These are phyloP conservation scores for Xylocampa areola DNA, from an alignment of 2,888 invertebrate species.

Conservation along the genomic window DNA sequence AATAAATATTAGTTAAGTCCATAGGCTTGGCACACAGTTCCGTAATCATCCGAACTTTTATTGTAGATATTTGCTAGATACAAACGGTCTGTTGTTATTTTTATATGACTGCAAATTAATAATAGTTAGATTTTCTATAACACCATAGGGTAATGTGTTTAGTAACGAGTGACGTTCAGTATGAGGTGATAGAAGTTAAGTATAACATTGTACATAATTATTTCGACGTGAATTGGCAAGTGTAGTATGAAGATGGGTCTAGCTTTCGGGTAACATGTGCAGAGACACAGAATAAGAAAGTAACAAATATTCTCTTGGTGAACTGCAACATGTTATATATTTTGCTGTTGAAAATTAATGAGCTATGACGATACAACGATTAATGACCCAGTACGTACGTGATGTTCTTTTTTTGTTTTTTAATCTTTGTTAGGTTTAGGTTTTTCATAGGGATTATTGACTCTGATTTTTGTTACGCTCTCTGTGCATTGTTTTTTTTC, in stretches of 20 bases:
- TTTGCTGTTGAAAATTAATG: constrained; percentile 70
- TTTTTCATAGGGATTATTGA: constrained; percentile 10
- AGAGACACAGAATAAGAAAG: constrained; percentile 38
- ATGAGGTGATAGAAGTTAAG: constrained; percentile 58
- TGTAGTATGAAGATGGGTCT: constrained; percentile 55
- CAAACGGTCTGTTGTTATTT: constrained; percentile 87
- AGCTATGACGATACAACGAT: constrained; percentile 85
- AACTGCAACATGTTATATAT: constrained; percentile 26
- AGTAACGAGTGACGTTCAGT: constrained; percentile 54
- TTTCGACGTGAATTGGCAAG: constrained; percentile 51
- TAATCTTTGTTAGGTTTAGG: constrained; percentile 19
- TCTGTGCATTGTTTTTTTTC: no score
- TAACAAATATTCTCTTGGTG: constrained; percentile 15
- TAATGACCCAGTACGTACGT: constrained; percentile 66
- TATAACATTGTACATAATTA: constrained; percentile 60
- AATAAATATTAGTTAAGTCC: constrained; percentile 79
- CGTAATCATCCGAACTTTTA: constrained; percentile 80
- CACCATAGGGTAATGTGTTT: constrained; percentile 78
- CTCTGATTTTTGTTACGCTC: constrained; percentile 38
- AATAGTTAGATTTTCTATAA: constrained; percentile 87
- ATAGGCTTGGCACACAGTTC: constrained; percentile 83
- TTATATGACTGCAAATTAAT: constrained; percentile 88
- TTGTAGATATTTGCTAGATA: constrained; percentile 86
- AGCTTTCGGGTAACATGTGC: constrained; percentile 32
- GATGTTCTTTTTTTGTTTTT: constrained; percentile 62